Conservation (phyloP, 35 echinoderm and acorn worm species). For the Apostichopus californicus region DNA sequence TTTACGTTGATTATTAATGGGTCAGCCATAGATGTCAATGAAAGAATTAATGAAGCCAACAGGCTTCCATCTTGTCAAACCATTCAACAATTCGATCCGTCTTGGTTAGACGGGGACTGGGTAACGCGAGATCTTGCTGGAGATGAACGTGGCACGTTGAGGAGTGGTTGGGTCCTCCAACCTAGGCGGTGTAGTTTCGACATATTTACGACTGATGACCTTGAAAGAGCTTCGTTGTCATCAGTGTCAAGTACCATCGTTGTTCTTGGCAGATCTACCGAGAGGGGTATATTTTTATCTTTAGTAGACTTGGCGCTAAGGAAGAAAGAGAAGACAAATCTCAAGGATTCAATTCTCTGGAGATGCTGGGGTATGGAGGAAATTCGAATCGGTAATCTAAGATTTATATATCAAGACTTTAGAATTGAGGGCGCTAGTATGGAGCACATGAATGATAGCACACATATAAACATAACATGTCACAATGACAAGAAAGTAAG, state of each 20-base stretch:
- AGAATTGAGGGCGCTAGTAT: not conserved
- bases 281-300: no score
- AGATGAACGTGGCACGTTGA: not conserved
- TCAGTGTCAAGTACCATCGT: not conserved
- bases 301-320: not conserved
- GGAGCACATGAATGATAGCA: no score
- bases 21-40: no score
- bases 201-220: not conserved
- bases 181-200: not conserved
- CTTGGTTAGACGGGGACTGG: conserved; percentile 21
- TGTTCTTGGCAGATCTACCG: not conserved
- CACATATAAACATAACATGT: not conserved
- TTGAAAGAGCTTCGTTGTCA: not conserved
- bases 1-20: conserved; percentile 9
- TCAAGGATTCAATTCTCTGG: not conserved
- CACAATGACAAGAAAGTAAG: not conserved
- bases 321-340: not conserved
- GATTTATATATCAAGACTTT: conserved; percentile 12
- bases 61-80: conserved; percentile 36
- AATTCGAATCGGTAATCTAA: not conserved
- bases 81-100: not conserved
- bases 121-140: not conserved
- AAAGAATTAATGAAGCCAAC: not conserved
- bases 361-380: not conserved
- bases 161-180: no score